A percentile compares a stretch with the other conserved stretches of the same genome.
Conservation (phyloP, 1,140 invertebrate genomes). For the Meteorus sp. region DNA sequence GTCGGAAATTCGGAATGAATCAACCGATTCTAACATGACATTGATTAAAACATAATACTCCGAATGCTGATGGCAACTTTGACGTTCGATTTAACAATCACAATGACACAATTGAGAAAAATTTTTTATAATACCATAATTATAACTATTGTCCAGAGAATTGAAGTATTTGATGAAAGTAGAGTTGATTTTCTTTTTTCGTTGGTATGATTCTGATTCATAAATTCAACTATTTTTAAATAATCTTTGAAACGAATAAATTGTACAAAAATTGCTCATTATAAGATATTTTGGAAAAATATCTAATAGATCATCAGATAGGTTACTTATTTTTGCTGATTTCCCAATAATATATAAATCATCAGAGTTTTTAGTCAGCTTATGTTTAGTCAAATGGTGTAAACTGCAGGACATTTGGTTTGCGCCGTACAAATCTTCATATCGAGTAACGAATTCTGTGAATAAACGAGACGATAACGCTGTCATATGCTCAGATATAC, state of each 20-base stretch:
- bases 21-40: not conserved
- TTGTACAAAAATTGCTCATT: not conserved
- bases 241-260: not conserved
- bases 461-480: not conserved
- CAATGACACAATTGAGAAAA: not conserved
- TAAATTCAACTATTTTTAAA: not conserved
- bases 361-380: too few species aligned
- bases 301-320: not conserved
- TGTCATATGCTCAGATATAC: not conserved
- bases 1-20: not conserved
- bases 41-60: not conserved
- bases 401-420: constrained; percentile 25
- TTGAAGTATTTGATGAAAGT: not conserved
- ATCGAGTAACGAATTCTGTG: not conserved
- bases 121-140: not conserved
- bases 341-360: too few species aligned
- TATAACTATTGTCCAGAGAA: not conserved
- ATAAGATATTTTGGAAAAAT: not conserved
- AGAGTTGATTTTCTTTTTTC: not conserved
- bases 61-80: not conserved
- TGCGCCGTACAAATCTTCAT: constrained; percentile 10
- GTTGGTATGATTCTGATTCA: not conserved
- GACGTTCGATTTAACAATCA: not conserved
- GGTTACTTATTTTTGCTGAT: not conserved
- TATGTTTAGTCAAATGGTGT: constrained; percentile 19